A percentile compares a stretch with the other conserved stretches of the same genome.
These are phyloP conservation scores for Eidolon dupreanum DNA, from an alignment of 2,797 vertebrate species.

Conservation along the genomic window DNA sequence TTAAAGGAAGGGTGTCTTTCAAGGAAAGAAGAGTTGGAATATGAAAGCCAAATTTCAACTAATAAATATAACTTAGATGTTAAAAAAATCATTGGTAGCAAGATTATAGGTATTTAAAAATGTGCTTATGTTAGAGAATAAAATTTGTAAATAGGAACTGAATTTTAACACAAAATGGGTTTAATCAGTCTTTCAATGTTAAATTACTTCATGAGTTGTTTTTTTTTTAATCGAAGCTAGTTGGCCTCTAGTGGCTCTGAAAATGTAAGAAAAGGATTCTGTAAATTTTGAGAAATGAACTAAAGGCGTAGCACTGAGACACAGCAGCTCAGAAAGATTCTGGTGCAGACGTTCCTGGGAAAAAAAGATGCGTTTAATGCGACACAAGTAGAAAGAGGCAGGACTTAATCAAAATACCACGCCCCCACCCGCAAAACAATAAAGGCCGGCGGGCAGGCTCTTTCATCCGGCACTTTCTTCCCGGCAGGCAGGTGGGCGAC, in stretches of 20 bases:
- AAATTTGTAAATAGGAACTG: background rate
- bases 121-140: background rate
- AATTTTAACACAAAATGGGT: background rate
- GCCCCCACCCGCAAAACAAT: accelerated
- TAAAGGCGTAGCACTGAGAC: background rate
- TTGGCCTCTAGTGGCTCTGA: background rate
- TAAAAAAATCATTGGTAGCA: background rate
- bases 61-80: background rate
- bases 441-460: background rate
- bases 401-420: background rate
- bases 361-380: background rate
- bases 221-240: background rate
- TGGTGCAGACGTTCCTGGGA: background rate
- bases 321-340: background rate
- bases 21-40: background rate
- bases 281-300: background rate
- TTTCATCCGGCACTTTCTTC: too few relatives aligned
- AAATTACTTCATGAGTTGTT: background rate
- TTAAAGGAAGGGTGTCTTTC: background rate
- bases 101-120: background rate
- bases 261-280: background rate
- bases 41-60: background rate
- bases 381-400: background rate
- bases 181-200: background rate
- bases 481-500: background rate